Evolutionary conservation across 2,113 vertebrate genomes (phyloP), one percentile per base, ranked within the genome.

Genomic region (Hippocampus zosterae): DNA sequence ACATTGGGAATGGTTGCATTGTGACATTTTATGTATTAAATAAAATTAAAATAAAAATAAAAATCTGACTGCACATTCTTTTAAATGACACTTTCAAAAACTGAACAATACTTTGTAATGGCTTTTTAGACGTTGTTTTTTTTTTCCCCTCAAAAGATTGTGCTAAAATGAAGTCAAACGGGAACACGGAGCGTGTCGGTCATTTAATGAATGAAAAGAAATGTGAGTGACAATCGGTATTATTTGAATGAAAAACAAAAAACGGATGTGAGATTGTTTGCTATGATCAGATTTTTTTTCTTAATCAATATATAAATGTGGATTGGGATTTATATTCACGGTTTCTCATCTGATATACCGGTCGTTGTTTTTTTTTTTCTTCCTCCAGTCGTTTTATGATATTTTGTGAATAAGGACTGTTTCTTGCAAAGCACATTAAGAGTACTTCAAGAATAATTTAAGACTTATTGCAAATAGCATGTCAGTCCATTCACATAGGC

Each of bases 191-290:
- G 52, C 52, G 2, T 23, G 19, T 53, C 6, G 7, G 21, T 53
- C 52, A n/a, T 53, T 23, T 3, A 3, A 53, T 10, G 52, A 42
- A 40, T 64, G 12, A 44, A 16, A 42, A 44, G 9, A 64, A 68
- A 53, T 52, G n/a, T 40, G 10, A 15, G 57, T 33, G 76, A 70
- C 67, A 69, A 73, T 78, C 63, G 56, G 55, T 61, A 40, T 66
- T 48, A 33, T 62, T 21, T 8, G 2, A 65, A 70, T 53, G 42
- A 65, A 37, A 37, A 37, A 37, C n/a, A n/a, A 42, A 15, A 19
- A 42, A 16, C 33, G 2, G 11, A 25, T 69, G 3, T 52, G 5
- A 1, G 41, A 69, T 29, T 27, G 21, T 46, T 65, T 46, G n/a
- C n/a, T 25, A 15, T 63, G 29, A 44, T 64, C 21, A 2, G 11